Conservation (phyloP, 2,888 invertebrate genomes). For the Amphipoea lucens region DNA sequence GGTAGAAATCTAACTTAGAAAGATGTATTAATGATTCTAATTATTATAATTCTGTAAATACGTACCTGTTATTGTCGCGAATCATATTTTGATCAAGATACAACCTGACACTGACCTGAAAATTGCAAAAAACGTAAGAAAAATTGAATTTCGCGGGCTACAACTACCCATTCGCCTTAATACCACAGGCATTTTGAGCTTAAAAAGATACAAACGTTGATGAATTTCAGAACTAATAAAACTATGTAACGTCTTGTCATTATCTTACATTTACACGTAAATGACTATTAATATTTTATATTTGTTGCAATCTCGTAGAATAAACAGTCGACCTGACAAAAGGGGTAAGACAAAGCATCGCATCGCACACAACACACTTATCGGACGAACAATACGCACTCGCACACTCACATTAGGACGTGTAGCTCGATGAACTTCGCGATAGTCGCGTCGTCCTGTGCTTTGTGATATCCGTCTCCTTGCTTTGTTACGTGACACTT, state of each 20-base stretch:
- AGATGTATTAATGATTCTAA: too few relatives aligned
- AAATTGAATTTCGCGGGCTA: too few relatives aligned
- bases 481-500: not conserved
- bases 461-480: not conserved
- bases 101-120: too few relatives aligned
- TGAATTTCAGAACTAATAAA: not conserved
- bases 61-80: too few relatives aligned
- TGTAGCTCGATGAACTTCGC: not conserved
- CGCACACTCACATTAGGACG: not conserved
- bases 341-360: not conserved
- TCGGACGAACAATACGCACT: not conserved
- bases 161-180: too few relatives aligned
- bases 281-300: conserved; percentile 2
- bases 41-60: too few relatives aligned
- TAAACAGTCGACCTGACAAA: not conserved
- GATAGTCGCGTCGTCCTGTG: not conserved
- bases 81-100: too few relatives aligned
- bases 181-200: conserved; percentile 23
- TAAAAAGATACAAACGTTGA: conserved; percentile 20
- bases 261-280: conserved; percentile 9
- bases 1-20: too few relatives aligned
- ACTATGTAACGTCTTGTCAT: conserved; percentile 20
- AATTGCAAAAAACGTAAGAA: too few relatives aligned
- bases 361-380: not conserved
- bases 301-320: conserved; percentile 13